Evolutionary conservation across 2,888 invertebrate genomes (phyloP), one percentile per base, ranked within the genome.

Genomic region (Xanthostigma xanthostigma): DNA sequence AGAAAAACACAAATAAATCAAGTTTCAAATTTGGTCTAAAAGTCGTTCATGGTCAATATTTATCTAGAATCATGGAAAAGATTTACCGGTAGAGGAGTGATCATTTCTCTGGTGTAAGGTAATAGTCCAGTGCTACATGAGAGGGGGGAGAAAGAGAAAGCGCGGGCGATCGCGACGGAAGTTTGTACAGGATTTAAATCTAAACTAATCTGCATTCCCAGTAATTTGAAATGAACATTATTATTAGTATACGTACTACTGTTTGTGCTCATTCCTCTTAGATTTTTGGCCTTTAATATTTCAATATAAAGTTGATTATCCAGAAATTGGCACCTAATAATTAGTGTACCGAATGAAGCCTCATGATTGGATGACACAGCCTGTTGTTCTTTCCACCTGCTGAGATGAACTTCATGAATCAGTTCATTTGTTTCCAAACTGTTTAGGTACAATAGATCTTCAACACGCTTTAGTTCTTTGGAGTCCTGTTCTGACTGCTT

Each of bases 351-450:
- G 71, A 79, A 77, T 44, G 74, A 72, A 0, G 83, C 74, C 27
- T 6, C 6, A 8, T 27, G 10, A 27, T 27, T 3, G 27, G 27
- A 27, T 27, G 27, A 3, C n/a, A 40, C 39, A 36, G 12, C 10
- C 55, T 81, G 79, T 58, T 86, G 86, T 57, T 84, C 78, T 50
- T 76, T 72, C 62, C 81, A 73, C 58, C 77, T 62, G 49, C 75
- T 73, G 36, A 74, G 59, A 58, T 75, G 75, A 52, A 64, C 62
- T 68, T 82, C 80, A 62, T 89, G 91, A 56, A 96, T 92, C 54
- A 97, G 70, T 54, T 90, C 85, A 34, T 79, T 71, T 0, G 95
- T 96, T 65, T 92, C 88, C 65, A 89, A 78, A 10, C 89, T 89
- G 61, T 93, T 86, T n/a, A 93, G 69, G 51, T 81, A 78, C 49